Evolutionary conservation across 37 sponge, comb jelly and placozoan genomes (phyloP).

Genomic region (Beroe ovata): DNA sequence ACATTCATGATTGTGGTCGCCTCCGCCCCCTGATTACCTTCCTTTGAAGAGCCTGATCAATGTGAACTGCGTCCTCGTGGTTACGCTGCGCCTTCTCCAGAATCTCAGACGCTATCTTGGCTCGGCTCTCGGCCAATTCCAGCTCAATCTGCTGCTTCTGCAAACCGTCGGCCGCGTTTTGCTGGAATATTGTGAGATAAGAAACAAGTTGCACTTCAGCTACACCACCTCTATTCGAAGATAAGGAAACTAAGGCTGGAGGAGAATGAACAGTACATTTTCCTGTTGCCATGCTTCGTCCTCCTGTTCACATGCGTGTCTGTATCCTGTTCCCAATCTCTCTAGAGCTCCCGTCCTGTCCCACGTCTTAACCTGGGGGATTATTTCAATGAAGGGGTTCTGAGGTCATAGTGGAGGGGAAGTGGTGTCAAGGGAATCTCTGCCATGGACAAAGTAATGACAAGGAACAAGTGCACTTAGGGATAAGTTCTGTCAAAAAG

Average conservation of each 20-base stretch:
- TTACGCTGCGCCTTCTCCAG: conserved; percentile 55
- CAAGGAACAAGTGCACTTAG: too few species aligned
- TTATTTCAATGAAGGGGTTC: too few species aligned
- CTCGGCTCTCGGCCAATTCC: conserved; percentile 58
- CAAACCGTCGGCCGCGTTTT: conserved; percentile 57
- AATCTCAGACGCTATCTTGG: conserved; percentile 57
- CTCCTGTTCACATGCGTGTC: conserved; percentile 30
- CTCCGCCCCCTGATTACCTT: too few species aligned
- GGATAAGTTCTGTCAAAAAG: too few species aligned
- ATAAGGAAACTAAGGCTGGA: neutral
- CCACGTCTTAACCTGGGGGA: conserved; percentile 15
- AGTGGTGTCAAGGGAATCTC: too few species aligned
- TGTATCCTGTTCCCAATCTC: neutral
- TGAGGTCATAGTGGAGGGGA: too few species aligned
- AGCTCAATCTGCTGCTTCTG: conserved; percentile 57
- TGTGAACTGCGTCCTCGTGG: conserved; percentile 52
- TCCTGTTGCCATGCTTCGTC: conserved; percentile 33
- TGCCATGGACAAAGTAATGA: too few species aligned
- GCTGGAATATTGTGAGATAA: too few species aligned
- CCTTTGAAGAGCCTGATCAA: conserved; percentile 50
- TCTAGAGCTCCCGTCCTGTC: conserved; percentile 53
- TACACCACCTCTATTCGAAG: too few species aligned
- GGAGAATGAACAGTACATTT: neutral
- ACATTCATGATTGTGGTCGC: too few species aligned
- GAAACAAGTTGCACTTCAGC: too few species aligned